Evolutionary conservation across 2,888 invertebrate genomes (phyloP).

Genomic region (Lissonota sp.): DNA sequence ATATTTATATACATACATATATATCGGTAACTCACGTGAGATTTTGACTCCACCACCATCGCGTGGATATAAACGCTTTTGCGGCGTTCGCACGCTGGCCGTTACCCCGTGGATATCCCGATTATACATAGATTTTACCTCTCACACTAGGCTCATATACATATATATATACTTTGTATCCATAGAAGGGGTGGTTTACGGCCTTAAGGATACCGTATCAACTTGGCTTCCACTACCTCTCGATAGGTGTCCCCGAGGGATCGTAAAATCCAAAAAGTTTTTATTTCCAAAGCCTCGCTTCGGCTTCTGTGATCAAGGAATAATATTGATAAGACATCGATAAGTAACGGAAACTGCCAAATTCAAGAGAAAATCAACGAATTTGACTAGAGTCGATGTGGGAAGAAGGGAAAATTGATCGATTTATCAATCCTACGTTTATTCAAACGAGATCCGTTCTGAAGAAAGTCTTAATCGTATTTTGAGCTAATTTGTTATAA

Average conservation of each 20-base stretch:
- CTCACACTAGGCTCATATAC: not conserved
- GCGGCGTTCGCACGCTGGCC: conserved; percentile 31
- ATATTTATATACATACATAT: conserved; percentile 1
- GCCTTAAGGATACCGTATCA: conserved; percentile 22
- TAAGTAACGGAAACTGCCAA: no score
- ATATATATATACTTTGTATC: not conserved
- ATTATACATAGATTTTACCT: conserved; percentile 37
- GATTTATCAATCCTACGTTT: no score
- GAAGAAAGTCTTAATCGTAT: no score
- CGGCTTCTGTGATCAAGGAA: no score
- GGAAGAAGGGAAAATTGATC: no score
- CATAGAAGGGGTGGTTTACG: not conserved
- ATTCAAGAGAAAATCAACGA: no score
- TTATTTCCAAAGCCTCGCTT: conserved; percentile 23
- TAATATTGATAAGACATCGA: no score
- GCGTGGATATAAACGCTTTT: conserved; percentile 45
- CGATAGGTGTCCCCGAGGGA: conserved; percentile 27
- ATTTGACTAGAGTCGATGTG: no score
- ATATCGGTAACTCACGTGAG: conserved; percentile 17
- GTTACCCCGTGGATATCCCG: conserved; percentile 42
- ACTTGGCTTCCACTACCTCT: conserved; percentile 35
- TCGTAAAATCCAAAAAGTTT: conserved; percentile 35
- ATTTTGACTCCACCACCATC: conserved; percentile 27
- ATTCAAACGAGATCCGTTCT: no score
- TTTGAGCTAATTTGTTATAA: no score